phyloP scores from a whole-genome alignment of 2,113 vertebrate genomes.

The Onychorhynchus coronatus region DNA sequence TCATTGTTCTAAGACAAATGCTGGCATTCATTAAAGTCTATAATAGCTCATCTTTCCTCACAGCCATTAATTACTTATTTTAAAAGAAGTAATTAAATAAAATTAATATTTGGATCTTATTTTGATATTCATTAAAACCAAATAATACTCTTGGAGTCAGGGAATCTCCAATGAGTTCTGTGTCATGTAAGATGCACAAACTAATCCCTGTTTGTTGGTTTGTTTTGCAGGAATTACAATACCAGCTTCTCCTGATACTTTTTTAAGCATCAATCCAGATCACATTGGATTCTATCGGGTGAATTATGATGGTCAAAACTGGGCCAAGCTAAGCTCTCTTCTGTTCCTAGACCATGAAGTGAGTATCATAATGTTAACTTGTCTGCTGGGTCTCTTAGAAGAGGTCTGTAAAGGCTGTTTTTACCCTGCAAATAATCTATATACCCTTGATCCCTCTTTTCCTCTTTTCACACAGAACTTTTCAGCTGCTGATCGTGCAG shows the following conservation, averaged over 20 bases:
- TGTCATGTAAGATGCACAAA: not conserved
- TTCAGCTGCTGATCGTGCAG: constrained; percentile 74
- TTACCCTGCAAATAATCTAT: not conserved
- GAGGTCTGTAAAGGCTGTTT: not conserved
- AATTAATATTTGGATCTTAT: not conserved
- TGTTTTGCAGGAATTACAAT: constrained; percentile 73
- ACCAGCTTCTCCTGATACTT: not conserved
- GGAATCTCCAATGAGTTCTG: not conserved
- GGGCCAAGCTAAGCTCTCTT: constrained; percentile 67
- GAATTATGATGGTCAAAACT: constrained; percentile 80
- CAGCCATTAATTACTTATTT: too few species aligned
- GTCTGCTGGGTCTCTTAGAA: not conserved
- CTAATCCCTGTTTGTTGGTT: constrained; percentile 20
- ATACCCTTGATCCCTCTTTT: not conserved
- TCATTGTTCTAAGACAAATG: not conserved
- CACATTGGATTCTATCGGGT: constrained; percentile 93
- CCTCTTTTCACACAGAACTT: constrained; percentile 64
- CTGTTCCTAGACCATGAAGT: constrained; percentile 71
- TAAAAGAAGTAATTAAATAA: not conserved
- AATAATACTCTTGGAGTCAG: not conserved
- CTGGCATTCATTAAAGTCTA: not conserved
- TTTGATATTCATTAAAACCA: not conserved
- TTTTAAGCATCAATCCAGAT: constrained; percentile 84
- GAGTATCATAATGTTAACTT: constrained; percentile 12
- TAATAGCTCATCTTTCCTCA: not conserved